Evolutionary conservation across 2,888 invertebrate species (phyloP).

Genomic region (Cephus sareptanus): DNA sequence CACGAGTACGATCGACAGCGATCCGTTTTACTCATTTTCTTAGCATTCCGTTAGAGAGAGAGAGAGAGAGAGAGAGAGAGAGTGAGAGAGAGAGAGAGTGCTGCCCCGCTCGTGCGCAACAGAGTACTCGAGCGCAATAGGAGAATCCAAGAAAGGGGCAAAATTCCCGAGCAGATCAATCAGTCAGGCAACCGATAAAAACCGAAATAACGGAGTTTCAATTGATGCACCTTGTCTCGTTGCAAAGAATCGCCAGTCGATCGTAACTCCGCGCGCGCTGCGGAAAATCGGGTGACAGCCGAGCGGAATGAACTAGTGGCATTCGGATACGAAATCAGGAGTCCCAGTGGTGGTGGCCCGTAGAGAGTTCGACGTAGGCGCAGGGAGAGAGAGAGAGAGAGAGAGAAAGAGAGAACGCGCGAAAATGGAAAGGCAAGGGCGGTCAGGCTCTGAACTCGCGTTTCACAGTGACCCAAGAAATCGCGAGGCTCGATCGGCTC

Average conservation of each 20-base stretch:
- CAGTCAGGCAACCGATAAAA: not conserved
- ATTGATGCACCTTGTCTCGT: not conserved
- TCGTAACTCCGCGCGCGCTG: not conserved
- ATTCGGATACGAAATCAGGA: not conserved
- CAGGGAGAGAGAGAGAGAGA: not conserved
- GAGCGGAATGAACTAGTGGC: constrained; percentile 20
- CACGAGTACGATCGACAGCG: constrained; percentile 26
- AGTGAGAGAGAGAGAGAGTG: no score
- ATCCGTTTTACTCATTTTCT: not conserved
- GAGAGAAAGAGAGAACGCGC: not conserved
- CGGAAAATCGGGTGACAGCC: constrained; percentile 40
- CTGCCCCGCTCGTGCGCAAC: no score
- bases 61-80: no score
- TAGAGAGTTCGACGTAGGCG: not conserved
- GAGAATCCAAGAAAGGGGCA: no score
- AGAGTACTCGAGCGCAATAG: no score
- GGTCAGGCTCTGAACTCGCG: not conserved
- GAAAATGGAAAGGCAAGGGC: not conserved
- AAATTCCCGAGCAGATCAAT: not conserved
- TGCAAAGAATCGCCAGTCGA: not conserved
- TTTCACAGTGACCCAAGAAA: no score
- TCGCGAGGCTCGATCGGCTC: no score
- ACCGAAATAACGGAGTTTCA: not conserved
- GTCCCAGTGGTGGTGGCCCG: not conserved
- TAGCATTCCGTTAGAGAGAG: not conserved